Evolutionary conservation across 2,113 vertebrate genomes (phyloP).

Genomic region (Eurystomus gularis): DNA sequence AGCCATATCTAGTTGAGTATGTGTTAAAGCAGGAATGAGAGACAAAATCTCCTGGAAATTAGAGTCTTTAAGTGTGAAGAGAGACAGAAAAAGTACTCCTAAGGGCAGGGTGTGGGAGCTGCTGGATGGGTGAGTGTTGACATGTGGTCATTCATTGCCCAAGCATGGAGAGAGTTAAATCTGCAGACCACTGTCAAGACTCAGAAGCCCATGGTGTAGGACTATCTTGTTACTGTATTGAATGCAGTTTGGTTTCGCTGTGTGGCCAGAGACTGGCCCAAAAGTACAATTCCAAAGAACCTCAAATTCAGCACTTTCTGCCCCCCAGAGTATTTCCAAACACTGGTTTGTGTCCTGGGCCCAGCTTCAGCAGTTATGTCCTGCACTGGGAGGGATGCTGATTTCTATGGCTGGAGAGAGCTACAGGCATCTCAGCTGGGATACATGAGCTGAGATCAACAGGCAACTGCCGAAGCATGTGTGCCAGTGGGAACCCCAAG

Average conservation of each 20-base stretch:
- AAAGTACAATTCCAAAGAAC: background rate
- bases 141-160: background rate
- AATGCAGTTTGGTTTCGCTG: background rate
- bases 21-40: background rate
- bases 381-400: background rate
- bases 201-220: background rate
- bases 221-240: rapidly evolving
- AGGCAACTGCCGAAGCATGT: rapidly evolving
- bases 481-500: background rate
- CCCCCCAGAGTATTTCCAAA: background rate
- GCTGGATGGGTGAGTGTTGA: background rate
- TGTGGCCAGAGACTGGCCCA: background rate
- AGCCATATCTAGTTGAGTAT: background rate
- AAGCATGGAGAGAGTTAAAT: background rate
- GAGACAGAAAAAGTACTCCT: background rate
- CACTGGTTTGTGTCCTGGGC: background rate
- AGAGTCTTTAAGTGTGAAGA: background rate
- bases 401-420: rapidly evolving
- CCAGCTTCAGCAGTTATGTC: background rate
- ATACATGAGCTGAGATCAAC: rapidly evolving
- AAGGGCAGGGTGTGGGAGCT: background rate
- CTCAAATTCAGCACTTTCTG: background rate
- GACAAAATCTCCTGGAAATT: background rate
- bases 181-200: background rate
- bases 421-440: background rate